Evolutionary conservation across 2,113 vertebrate genomes (phyloP).

Genomic region (Gallinago media): DNA sequence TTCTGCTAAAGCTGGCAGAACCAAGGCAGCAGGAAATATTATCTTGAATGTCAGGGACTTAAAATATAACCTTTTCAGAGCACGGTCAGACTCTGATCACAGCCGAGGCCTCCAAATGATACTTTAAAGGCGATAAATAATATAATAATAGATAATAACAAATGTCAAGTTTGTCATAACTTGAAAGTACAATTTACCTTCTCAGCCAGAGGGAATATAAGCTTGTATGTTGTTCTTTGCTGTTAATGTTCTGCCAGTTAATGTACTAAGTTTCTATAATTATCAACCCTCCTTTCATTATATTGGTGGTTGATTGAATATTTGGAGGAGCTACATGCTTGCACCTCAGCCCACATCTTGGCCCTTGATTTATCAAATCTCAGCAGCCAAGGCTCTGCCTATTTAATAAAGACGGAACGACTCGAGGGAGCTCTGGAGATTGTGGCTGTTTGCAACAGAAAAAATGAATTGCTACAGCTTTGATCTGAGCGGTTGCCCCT

Average conservation of each 20-base stretch:
- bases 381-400: not conserved
- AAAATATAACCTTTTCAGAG: constrained; percentile 30
- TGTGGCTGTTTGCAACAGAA: not conserved
- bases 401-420: not conserved
- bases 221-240: not conserved
- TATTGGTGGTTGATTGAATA: not conserved
- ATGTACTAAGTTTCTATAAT: constrained; percentile 5
- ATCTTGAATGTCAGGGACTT: constrained; percentile 26
- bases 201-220: not conserved
- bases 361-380: constrained; percentile 10
- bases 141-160: constrained; percentile 30
- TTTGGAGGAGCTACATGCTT: not conserved
- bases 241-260: constrained; percentile 19
- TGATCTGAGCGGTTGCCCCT: not conserved
- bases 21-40: not conserved
- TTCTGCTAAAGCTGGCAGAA: constrained; percentile 1
- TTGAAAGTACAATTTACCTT: constrained; percentile 36
- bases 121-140: constrained; percentile 29
- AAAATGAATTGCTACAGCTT: not conserved
- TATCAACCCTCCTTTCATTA: not conserved
- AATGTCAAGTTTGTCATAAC: constrained; percentile 17
- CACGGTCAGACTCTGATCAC: not conserved
- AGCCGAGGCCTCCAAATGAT: not conserved
- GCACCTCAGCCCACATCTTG: not conserved
- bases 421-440: not conserved